Evolutionary conservation across 2,888 invertebrate species (phyloP), one percentile per base, ranked within the genome.

Genomic region (Hipparchia semele): DNA sequence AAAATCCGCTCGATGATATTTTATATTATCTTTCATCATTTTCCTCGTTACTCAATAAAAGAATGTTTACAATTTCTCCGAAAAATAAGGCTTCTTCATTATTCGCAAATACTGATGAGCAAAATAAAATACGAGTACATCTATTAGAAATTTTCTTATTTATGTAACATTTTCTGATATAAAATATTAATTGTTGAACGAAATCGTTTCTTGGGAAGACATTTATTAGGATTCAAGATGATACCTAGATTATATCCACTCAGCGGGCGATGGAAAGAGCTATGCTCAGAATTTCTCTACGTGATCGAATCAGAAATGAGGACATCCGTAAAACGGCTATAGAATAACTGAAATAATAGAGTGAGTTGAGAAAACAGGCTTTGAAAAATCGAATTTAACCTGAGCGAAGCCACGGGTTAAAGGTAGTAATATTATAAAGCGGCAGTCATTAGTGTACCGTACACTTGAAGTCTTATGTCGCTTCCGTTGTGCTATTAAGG

Each of bases 11-110:
- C 65, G 23, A 53, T 33, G 10, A 53, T 33, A 65, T 65, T 65
- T 65, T 65, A 65, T 53, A 49, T 64, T 64, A 65, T 65, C 65
- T 62, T 12, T 33, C 65, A 51, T 53, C 65, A 51, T 65, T 65
- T 62, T 53, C 53, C 33, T 65, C 65, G 62, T 53, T 53, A 12
- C 33, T 23, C 51, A 65, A 65, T 65, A 65, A 65, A 53, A 65
- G 23, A 53, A 65, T 51, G 7, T 65, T 65, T 53, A 33, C 51
- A 49, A 51, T 33, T 53, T 51, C 51, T 12, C 65, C 51, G 9
- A 23, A 51, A 23, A 53, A 23, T 53, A 65, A 2, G 65, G 65
- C 51, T 53, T 64, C 64, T 64, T 49, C 64, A 51, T 64, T 64
- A 64, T 64, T 51, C 33, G 23, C 65, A 65, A 65, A 62, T 51